phyloP scores from a whole-genome alignment of 1,140 invertebrate species.

The Paraescarpia echinospica region DNA sequence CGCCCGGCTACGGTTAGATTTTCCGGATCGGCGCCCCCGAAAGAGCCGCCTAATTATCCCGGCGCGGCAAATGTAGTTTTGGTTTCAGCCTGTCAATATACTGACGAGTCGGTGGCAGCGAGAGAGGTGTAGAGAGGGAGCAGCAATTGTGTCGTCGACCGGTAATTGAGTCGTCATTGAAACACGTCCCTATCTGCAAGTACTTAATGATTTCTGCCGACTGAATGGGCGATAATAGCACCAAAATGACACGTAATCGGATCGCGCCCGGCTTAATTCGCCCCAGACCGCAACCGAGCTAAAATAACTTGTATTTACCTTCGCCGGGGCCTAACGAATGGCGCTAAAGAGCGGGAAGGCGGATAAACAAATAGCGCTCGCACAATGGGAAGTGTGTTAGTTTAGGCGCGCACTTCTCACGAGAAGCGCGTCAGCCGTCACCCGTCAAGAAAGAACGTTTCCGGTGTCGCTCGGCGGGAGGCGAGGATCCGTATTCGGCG shows the following conservation, averaged over 20 bases:
- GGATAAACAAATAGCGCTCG: background rate
- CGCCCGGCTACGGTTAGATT: background rate
- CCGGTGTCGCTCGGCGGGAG: background rate
- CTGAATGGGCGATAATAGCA: background rate
- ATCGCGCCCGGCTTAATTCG: background rate
- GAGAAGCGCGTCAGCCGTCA: background rate
- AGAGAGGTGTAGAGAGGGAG: background rate
- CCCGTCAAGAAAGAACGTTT: background rate
- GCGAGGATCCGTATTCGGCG: background rate
- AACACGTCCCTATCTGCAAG: background rate
- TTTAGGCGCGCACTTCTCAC: background rate
- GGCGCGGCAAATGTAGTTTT: constrained; percentile 3
- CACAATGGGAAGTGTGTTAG: constrained; percentile 4
- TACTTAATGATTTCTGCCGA: constrained; percentile 5
- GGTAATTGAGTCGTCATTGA: constrained; percentile 1
- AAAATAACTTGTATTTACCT: constrained; percentile 2
- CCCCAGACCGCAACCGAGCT: background rate
- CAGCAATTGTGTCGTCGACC: background rate
- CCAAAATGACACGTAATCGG: background rate
- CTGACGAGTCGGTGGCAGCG: background rate
- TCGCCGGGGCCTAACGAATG: background rate
- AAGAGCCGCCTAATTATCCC: background rate
- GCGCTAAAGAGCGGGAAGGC: constrained; percentile 2
- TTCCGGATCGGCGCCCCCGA: background rate
- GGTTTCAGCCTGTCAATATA: background rate